Evolutionary conservation across 2,113 vertebrate species (phyloP).

Genomic region (Piprites chloris): DNA sequence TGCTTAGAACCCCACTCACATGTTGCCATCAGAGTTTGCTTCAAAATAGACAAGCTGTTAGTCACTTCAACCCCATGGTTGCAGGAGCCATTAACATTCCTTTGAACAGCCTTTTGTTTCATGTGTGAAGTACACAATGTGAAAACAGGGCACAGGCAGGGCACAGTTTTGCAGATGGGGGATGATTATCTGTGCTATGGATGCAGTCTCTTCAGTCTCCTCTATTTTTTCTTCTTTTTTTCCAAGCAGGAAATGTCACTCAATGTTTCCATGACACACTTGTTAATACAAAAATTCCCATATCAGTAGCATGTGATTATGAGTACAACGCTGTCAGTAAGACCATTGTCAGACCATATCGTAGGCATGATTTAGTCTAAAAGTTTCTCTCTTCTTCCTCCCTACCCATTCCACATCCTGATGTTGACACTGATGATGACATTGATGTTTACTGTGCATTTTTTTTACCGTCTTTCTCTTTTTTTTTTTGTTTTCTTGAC

Average conservation of each 20-base stretch:
- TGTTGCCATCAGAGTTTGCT: not conserved
- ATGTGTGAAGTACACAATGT: not conserved
- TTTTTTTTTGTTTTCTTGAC: not conserved
- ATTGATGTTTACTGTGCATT: not conserved
- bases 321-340: not conserved
- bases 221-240: not conserved
- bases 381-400: not conserved
- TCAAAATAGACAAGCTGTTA: not conserved
- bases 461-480: not conserved
- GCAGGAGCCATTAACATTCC: not conserved
- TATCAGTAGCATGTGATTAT: not conserved
- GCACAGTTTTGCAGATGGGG: not conserved
- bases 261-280: not conserved
- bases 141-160: not conserved
- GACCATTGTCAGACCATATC: not conserved
- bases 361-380: not conserved
- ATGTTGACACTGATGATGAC: not conserved
- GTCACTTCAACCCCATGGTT: not conserved
- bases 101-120: not conserved
- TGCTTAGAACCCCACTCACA: not conserved
- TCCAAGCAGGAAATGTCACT: not conserved
- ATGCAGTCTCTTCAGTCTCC: not conserved
- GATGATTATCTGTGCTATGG: conserved; percentile 20
- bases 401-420: too few species aligned
- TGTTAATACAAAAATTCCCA: conserved; percentile 42